phyloP scores from a whole-genome alignment of 2,888 invertebrate species.

The Aquatica leii region DNA sequence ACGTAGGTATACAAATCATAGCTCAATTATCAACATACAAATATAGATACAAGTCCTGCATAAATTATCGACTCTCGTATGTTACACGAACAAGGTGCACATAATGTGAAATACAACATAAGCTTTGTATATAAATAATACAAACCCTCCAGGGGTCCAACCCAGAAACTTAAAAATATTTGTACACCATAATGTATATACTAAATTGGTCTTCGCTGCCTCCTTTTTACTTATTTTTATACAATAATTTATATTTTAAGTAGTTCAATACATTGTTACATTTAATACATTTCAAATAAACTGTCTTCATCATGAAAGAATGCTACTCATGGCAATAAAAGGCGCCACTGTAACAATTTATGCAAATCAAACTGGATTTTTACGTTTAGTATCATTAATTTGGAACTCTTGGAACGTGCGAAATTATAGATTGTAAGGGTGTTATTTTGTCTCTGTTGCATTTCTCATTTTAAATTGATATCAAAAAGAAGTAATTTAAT shows the following conservation, averaged over 20 bases:
- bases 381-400: slow-evolving; percentile 39
- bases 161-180: slow-evolving; percentile 45
- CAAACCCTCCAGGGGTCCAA: slow-evolving; percentile 43
- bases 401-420: slow-evolving; percentile 39
- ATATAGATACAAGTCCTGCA: slow-evolving; percentile 53
- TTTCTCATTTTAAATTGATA: slow-evolving; percentile 28
- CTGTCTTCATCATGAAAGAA: slow-evolving; percentile 25
- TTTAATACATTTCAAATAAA: slow-evolving; percentile 8
- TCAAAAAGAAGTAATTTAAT: slow-evolving; percentile 20
- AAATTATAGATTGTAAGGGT: slow-evolving; percentile 34
- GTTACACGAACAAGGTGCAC: slow-evolving; percentile 44
- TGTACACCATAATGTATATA: slow-evolving; percentile 41
- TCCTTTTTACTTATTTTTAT: slow-evolving; percentile 7
- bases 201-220: slow-evolving; percentile 1
- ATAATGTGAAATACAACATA: slow-evolving; percentile 49
- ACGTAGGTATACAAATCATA: slow-evolving; percentile 52
- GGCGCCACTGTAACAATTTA: slow-evolving; percentile 41
- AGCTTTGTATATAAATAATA: slow-evolving; percentile 49
- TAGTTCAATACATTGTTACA: background rate
- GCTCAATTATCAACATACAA: slow-evolving; percentile 51
- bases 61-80: slow-evolving; percentile 42
- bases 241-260: background rate
- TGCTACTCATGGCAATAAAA: slow-evolving; percentile 34
- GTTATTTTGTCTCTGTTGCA: slow-evolving; percentile 24
- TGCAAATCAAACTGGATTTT: slow-evolving; percentile 43